Conservation (phyloP, 2,113 vertebrate genomes). For the Typhlomys cinereus region DNA sequence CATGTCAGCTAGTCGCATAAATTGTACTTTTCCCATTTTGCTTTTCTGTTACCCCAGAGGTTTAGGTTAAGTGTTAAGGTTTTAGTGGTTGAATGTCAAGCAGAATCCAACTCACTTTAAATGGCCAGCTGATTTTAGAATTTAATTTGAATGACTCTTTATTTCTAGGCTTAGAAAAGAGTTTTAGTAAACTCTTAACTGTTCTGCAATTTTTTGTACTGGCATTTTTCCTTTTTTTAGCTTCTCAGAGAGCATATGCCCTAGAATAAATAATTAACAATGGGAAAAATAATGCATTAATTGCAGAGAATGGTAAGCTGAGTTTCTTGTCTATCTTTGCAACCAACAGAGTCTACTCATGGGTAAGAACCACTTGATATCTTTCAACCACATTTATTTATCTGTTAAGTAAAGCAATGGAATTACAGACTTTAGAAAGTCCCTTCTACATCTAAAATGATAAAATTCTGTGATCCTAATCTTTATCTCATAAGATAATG, state of each 20-base stretch:
- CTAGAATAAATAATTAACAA: constrained; percentile 40
- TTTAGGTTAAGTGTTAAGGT: neutral
- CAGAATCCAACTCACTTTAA: neutral
- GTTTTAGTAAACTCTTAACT: neutral
- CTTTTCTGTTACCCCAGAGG: neutral
- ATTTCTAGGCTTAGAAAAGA: constrained; percentile 13
- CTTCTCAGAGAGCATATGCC: neutral
- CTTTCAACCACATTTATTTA: neutral
- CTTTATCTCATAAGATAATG: constrained; percentile 6
- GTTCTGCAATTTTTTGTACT: neutral
- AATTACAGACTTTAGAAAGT: neutral
- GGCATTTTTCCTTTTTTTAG: constrained; percentile 42
- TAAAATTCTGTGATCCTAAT: neutral
- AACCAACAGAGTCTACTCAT: constrained; percentile 7
- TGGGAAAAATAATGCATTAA: neutral
- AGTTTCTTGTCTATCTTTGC: constrained; percentile 6
- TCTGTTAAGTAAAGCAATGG: constrained; percentile 15
- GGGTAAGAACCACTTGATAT: neutral
- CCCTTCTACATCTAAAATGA: neutral
- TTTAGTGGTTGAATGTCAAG: neutral
- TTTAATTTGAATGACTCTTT: constrained; percentile 14
- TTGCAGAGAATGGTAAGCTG: neutral
- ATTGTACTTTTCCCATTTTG: neutral
- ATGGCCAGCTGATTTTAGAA: constrained; percentile 39
- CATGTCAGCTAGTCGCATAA: neutral